These are phyloP conservation scores for Papilio gigon DNA, from an alignment of 2,888 invertebrate species.

Conservation along the genomic window DNA sequence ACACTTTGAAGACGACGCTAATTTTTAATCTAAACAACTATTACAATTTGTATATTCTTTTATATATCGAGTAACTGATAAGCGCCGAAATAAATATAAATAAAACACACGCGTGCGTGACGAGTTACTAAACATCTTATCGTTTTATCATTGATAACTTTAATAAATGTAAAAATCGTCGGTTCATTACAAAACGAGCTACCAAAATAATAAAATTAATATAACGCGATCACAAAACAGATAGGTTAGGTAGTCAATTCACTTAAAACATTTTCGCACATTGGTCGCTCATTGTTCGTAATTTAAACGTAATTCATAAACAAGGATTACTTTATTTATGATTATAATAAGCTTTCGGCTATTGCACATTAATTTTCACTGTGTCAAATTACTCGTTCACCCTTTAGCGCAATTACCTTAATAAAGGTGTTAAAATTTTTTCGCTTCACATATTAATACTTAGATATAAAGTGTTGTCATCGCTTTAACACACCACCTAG, in stretches of 20 bases:
- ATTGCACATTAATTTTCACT: too few relatives aligned
- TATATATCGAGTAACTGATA: background rate
- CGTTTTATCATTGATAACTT: constrained; percentile 23
- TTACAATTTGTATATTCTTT: background rate
- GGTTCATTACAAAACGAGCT: background rate
- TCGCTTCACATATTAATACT: too few relatives aligned
- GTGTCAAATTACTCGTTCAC: too few relatives aligned
- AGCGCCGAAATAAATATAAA: background rate
- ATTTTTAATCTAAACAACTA: background rate
- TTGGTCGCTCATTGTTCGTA: too few relatives aligned
- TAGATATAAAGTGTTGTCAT: too few relatives aligned
- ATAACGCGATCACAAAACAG: background rate
- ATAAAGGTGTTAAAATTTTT: too few relatives aligned
- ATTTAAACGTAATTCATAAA: too few relatives aligned
- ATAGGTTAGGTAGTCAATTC: background rate
- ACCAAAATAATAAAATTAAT: background rate
- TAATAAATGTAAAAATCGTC: background rate
- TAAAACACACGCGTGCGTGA: constrained; percentile 6
- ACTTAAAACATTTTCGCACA: too few relatives aligned
- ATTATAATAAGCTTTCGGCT: too few relatives aligned
- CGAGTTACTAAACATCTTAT: background rate
- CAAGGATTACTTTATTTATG: too few relatives aligned
- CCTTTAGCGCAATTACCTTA: too few relatives aligned
- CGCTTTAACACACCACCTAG: too few relatives aligned
- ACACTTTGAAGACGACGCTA: background rate